phyloP scores from a whole-genome alignment of 2,888 invertebrate species.

The Drosophila nr. fundita region DNA sequence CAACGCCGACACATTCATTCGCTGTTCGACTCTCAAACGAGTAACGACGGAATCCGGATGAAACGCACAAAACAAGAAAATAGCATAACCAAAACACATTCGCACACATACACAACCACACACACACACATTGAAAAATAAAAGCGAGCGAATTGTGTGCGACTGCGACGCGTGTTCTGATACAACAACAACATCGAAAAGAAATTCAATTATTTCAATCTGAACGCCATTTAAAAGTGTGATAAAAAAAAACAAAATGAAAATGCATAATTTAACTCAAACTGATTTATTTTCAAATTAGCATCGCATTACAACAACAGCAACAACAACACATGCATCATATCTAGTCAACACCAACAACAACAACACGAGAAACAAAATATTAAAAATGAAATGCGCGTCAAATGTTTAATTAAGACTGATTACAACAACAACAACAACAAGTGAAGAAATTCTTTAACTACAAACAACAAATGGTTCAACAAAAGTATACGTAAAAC shows the following conservation, averaged over 20 bases:
- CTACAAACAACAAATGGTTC: slow-evolving; percentile 73
- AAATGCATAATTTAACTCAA: slow-evolving; percentile 30
- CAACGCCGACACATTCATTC: slow-evolving; percentile 81
- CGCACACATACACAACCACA: slow-evolving; percentile 24
- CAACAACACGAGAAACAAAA: slow-evolving; percentile 33
- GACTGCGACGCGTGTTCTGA: slow-evolving; percentile 66
- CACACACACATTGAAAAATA: slow-evolving; percentile 33
- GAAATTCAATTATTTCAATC: slow-evolving; percentile 47
- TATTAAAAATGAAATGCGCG: slow-evolving; percentile 54
- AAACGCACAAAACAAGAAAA: slow-evolving; percentile 50
- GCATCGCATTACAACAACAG: slow-evolving; percentile 33
- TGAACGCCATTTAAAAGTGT: slow-evolving; percentile 64
- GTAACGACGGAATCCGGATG: slow-evolving; percentile 83
- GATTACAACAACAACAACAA: slow-evolving; percentile 61
- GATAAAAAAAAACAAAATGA: slow-evolving; percentile 48
- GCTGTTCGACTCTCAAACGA: slow-evolving; percentile 84
- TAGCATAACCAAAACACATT: slow-evolving; percentile 47
- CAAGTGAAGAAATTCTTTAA: slow-evolving; percentile 67
- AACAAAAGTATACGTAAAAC: slow-evolving; percentile 85
- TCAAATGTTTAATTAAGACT: slow-evolving; percentile 78
- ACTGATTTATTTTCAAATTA: slow-evolving; percentile 35
- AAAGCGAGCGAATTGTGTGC: slow-evolving; percentile 64
- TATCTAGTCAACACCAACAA: slow-evolving; percentile 80
- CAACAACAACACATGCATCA: slow-evolving; percentile 61
- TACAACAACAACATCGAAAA: slow-evolving; percentile 18